These are phyloP conservation scores for Eurytoma californica DNA, from an alignment of 2,888 invertebrate genomes.

Conservation along the genomic window DNA sequence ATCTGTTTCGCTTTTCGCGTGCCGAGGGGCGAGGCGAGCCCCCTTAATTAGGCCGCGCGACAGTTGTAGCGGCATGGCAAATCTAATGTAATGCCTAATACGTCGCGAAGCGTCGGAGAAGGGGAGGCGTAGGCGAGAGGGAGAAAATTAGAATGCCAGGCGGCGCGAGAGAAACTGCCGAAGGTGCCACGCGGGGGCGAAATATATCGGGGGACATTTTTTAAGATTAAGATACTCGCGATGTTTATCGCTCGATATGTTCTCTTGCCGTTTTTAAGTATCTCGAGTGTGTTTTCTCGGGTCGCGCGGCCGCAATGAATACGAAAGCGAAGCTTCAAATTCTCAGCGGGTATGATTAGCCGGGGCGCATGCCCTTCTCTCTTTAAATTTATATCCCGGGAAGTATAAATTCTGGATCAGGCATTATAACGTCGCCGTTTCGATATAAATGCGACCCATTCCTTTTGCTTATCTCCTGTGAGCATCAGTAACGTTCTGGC, in stretches of 20 bases:
- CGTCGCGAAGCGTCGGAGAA: slow-evolving; percentile 6
- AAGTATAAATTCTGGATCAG: neutral
- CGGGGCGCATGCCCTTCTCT: neutral
- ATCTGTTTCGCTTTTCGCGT: slow-evolving; percentile 68
- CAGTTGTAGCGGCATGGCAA: slow-evolving; percentile 69
- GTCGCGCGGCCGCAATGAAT: slow-evolving; percentile 36
- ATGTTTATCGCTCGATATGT: slow-evolving; percentile 34
- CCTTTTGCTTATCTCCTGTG: too few species aligned
- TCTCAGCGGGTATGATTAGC: slow-evolving; percentile 7
- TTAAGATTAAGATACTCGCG: slow-evolving; percentile 35
- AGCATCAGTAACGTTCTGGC: too few species aligned
- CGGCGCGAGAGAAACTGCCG: neutral
- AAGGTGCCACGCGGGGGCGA: neutral
- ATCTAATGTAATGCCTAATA: slow-evolving; percentile 69
- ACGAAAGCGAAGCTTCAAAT: slow-evolving; percentile 30
- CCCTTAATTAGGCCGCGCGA: slow-evolving; percentile 70
- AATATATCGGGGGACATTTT: slow-evolving; percentile 12
- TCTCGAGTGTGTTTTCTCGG: slow-evolving; percentile 3
- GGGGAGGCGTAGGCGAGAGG: neutral
- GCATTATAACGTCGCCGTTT: too few species aligned
- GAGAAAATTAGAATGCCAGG: slow-evolving; percentile 45
- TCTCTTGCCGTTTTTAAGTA: neutral
- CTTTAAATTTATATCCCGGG: neutral
- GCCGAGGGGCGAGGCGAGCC: neutral
- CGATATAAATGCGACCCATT: too few species aligned